Conservation (phyloP, 2,797 vertebrate species). For the Karalla daura region DNA sequence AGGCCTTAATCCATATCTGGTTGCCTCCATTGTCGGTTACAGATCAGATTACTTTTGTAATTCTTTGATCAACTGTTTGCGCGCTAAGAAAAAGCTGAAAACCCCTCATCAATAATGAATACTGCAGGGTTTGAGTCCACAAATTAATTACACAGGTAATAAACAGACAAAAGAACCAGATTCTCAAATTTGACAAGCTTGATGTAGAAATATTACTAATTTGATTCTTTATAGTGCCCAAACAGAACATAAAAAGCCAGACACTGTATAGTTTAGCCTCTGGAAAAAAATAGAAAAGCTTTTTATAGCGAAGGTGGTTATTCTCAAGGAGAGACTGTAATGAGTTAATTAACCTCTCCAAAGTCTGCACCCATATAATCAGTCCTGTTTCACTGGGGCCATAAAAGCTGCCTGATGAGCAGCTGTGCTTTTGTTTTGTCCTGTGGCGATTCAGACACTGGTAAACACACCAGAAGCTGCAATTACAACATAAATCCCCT, state of each 20-base stretch:
- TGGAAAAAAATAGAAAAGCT: constrained; percentile 1
- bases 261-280: constrained; percentile 6
- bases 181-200: not conserved
- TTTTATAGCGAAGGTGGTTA: not conserved
- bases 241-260: not conserved
- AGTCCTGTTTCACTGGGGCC: constrained; percentile 15
- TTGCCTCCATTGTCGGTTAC: not conserved
- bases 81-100: not conserved
- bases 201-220: not conserved
- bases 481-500: not conserved
- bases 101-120: not conserved
- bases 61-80: not conserved
- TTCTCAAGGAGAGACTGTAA: constrained; percentile 9
- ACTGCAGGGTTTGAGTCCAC: not conserved
- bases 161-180: not conserved
- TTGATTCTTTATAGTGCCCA: no score
- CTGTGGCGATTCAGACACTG: not conserved
- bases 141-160: not conserved
- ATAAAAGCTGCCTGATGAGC: not conserved
- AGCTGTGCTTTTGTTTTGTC: constrained; percentile 7
- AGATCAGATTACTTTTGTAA: not conserved
- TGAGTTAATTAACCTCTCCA: constrained; percentile 19
- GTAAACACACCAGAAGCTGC: not conserved
- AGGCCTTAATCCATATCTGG: constrained; percentile 26
- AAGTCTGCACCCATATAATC: not conserved